phyloP scores from a whole-genome alignment of 2,797 vertebrate genomes.

The Tamandua tetradactyla region DNA sequence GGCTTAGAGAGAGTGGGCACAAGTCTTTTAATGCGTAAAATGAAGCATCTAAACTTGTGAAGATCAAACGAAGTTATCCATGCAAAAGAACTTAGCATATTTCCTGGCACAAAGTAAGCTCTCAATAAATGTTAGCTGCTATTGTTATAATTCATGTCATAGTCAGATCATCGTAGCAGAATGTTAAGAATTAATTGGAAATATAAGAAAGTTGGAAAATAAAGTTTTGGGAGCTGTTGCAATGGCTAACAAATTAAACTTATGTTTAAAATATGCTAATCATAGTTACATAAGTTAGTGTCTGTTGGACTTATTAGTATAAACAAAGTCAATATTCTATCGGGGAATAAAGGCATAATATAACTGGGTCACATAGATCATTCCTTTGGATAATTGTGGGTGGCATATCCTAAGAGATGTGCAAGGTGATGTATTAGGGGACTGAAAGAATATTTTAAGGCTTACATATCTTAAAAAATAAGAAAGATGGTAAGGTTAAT shows the following conservation, averaged over 20 bases:
- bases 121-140: neutral
- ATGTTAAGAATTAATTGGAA: conserved; percentile 10
- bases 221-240: neutral
- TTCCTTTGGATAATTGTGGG: neutral
- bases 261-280: neutral
- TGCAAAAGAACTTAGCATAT: neutral
- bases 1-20: too few relatives aligned
- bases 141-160: neutral
- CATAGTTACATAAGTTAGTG: neutral
- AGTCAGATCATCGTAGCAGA: neutral
- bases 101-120: neutral
- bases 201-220: neutral
- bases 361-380: neutral
- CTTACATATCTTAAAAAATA: neutral
- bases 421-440: neutral
- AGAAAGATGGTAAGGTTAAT: neutral
- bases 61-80: neutral
- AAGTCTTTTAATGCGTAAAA: neutral
- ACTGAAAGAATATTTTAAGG: neutral
- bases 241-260: neutral
- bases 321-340: conserved; percentile 34
- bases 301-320: neutral
- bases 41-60: neutral
- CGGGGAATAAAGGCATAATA: neutral
- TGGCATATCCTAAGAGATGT: neutral